A percentile compares a stretch with the other conserved stretches of the same genome.
phyloP scores from a whole-genome alignment of 1,140 invertebrate species.

The Bombus turneri region DNA sequence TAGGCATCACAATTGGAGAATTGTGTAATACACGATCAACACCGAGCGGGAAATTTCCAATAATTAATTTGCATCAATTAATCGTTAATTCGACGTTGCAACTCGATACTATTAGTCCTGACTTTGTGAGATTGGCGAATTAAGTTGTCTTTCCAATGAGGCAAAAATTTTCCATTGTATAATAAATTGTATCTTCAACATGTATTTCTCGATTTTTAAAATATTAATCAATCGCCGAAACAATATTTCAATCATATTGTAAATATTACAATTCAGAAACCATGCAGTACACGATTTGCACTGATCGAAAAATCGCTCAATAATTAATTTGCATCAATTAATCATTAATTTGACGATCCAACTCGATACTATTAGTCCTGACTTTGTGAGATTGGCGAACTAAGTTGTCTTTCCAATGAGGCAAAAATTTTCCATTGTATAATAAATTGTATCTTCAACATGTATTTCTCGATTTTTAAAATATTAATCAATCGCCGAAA shows the following conservation, averaged over 20 bases:
- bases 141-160: too few species aligned
- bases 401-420: too few species aligned
- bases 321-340: constrained; percentile 12
- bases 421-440: background rate
- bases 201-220: background rate
- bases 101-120: background rate
- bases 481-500: background rate
- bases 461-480: background rate
- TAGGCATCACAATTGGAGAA: background rate
- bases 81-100: background rate
- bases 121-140: background rate
- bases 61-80: constrained; percentile 8
- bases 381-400: background rate
- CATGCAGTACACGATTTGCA: background rate
- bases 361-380: background rate
- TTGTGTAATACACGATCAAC: background rate
- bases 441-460: background rate
- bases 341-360: background rate
- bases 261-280: background rate
- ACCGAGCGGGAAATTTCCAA: background rate
- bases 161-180: background rate
- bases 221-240: background rate
- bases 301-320: background rate
- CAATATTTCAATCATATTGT: background rate
- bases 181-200: background rate